Conservation (phyloP, 1,140 invertebrate genomes). For the Orussus abietinus region DNA sequence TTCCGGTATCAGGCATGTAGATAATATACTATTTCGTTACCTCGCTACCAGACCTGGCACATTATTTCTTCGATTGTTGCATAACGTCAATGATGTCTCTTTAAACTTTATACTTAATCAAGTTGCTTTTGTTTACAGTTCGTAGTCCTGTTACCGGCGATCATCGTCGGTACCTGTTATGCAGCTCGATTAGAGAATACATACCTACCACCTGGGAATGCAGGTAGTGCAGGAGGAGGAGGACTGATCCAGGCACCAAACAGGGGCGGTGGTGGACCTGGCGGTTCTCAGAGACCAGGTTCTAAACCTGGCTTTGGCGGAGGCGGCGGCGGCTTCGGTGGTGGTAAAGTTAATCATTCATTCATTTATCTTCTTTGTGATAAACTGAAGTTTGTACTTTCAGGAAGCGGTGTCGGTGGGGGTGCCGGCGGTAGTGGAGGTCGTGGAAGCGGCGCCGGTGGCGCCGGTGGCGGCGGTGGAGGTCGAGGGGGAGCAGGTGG, state of each 20-base stretch:
- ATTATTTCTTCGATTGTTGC: too few relatives aligned
- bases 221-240: slow-evolving; percentile 53
- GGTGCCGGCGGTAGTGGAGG: slow-evolving; percentile 26
- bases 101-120: too few relatives aligned
- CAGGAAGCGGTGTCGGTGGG: slow-evolving; percentile 6
- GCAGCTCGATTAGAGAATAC: slow-evolving; percentile 58
- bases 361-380: not conserved
- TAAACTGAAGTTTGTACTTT: slow-evolving; percentile 1
- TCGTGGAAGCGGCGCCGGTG: slow-evolving; percentile 28
- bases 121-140: slow-evolving; percentile 30
- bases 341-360: not conserved
- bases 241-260: slow-evolving; percentile 43
- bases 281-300: slow-evolving; percentile 20
- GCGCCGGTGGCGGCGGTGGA: slow-evolving; percentile 35
- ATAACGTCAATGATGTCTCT: too few relatives aligned
- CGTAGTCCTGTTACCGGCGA: slow-evolving; percentile 25
- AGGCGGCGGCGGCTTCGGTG: slow-evolving; percentile 21
- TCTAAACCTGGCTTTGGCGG: slow-evolving; percentile 25
- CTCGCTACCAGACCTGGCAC: too few relatives aligned
- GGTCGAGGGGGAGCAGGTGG: slow-evolving; percentile 22
- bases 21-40: too few relatives aligned
- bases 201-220: slow-evolving; percentile 60
- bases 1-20: too few relatives aligned
- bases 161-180: slow-evolving; percentile 28
- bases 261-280: slow-evolving; percentile 12